Conservation (phyloP, 2,888 invertebrate genomes). For the Malthinus flaveolus region DNA sequence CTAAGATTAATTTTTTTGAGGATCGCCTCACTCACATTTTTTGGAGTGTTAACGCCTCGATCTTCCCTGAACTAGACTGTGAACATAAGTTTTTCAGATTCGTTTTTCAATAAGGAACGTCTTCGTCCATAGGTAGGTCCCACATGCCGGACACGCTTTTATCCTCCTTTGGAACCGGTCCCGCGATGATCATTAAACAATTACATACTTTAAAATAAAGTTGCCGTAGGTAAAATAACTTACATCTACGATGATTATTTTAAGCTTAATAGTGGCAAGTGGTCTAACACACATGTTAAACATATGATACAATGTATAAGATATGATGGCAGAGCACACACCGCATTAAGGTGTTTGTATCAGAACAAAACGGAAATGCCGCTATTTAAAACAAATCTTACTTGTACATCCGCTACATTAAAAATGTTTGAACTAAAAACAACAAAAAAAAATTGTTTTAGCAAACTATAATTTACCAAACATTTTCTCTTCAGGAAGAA, state of each 20-base stretch:
- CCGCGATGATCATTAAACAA: neutral
- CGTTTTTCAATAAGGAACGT: too few relatives aligned
- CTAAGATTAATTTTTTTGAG: too few relatives aligned
- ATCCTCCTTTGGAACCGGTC: too few relatives aligned
- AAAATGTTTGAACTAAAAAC: neutral
- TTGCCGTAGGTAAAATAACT: slow-evolving; percentile 8
- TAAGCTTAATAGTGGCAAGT: slow-evolving; percentile 37
- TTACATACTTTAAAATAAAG: slow-evolving; percentile 3
- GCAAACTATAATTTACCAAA: too few relatives aligned
- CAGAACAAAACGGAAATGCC: slow-evolving; percentile 32
- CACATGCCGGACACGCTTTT: too few relatives aligned
- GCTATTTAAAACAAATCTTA: slow-evolving; percentile 21
- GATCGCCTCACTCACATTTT: too few relatives aligned
- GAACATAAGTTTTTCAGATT: too few relatives aligned
- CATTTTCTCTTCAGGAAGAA: too few relatives aligned
- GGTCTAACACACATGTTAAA: slow-evolving; percentile 36
- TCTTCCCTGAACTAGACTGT: too few relatives aligned
- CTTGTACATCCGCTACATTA: slow-evolving; percentile 17
- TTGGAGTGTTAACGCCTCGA: too few relatives aligned
- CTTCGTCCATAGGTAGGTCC: too few relatives aligned
- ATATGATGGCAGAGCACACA: slow-evolving; percentile 24
- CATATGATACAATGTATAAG: slow-evolving; percentile 32
- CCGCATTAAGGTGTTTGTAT: slow-evolving; percentile 32
- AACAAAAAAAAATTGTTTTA: too few relatives aligned
- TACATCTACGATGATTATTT: slow-evolving; percentile 17